A percentile compares a stretch with the other conserved stretches of the same genome.
These are phyloP conservation scores for Oreochromis mossambicus DNA, from an alignment of 2,797 vertebrate genomes.

Conservation along the genomic window DNA sequence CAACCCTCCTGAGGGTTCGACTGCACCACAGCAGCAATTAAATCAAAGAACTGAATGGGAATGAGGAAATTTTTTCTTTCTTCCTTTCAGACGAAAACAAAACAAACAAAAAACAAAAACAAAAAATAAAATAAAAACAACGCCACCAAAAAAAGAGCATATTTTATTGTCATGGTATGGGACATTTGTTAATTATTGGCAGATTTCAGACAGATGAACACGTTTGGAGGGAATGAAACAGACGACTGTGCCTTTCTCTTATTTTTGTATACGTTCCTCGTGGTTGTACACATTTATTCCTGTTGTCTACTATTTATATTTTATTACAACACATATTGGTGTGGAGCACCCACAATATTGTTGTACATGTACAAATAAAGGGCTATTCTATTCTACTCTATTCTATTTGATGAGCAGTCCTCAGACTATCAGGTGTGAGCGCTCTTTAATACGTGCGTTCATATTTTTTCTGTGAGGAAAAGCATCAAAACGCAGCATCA, in stretches of 20 bases:
- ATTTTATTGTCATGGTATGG: not conserved
- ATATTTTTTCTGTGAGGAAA: not conserved
- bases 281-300: not conserved
- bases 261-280: not conserved
- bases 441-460: not conserved
- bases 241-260: not conserved
- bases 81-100: constrained; percentile 7
- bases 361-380: not conserved
- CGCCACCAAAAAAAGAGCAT: not conserved
- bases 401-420: not conserved
- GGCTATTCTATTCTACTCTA: not conserved
- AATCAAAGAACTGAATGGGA: constrained; percentile 32
- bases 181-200: not conserved
- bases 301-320: not conserved
- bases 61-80: constrained; percentile 14
- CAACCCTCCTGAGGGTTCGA: constrained; percentile 32
- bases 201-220: constrained; percentile 2
- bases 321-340: not conserved
- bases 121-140: not conserved
- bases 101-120: not conserved
- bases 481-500: not conserved
- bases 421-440: not conserved
- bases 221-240: not conserved
- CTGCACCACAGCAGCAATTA: constrained; percentile 32
- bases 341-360: not conserved